Base-by-base conservation (phyloP, 2,888 invertebrate genomes). In the Salpingus planirostris region DNA sequence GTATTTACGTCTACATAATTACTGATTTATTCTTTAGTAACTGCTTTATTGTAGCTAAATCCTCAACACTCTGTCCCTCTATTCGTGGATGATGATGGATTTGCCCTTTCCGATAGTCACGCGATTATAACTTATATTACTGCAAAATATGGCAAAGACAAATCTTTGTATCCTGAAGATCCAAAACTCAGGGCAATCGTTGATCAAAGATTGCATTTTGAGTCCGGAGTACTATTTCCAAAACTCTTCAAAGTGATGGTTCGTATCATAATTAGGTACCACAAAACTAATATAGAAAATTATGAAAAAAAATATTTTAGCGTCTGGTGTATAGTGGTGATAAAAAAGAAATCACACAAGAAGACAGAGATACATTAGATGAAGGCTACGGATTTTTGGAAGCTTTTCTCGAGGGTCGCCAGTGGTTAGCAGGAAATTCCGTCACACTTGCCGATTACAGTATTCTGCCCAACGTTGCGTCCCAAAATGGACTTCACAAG, bases 51-150 rank as follows among this genome's bases (percentile, higher is more conserved):
- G 3, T 50, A 76, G 74, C 46, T 72, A 2, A 75, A 74, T 54
- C 73, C 74, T 0, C 66, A 69, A 44, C 73, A 71, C 48, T 69
- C 70, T 13, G 56, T 77, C 23, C 77, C 78, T 3, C 69, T 71
- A 8, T 58, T 78, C 21, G 48, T 59, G 3, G 68, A 72, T 46
- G 68, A 72, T 46, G 66, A 69, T 24, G 74, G 71, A 24, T 71
- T 68, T 52, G 36, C 65, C 69, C 28, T 59, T 14, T 67, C 39
- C 57, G 64, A 54, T 40, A 73, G 72, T 36, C 70, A 72, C 42
- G 69, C 71, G 1, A 73, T 73, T 22, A 54, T 62, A 11, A 53
- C 61, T 13, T 73, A 71, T 46, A 56, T 76, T 40, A 66, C 66
- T 1, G 60, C 62, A 8, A 73, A 73, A 50, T 76, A 74, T 48